These are phyloP conservation scores for Halichoerus grypus DNA, from an alignment of 2,113 vertebrate genomes.

Conservation along the genomic window DNA sequence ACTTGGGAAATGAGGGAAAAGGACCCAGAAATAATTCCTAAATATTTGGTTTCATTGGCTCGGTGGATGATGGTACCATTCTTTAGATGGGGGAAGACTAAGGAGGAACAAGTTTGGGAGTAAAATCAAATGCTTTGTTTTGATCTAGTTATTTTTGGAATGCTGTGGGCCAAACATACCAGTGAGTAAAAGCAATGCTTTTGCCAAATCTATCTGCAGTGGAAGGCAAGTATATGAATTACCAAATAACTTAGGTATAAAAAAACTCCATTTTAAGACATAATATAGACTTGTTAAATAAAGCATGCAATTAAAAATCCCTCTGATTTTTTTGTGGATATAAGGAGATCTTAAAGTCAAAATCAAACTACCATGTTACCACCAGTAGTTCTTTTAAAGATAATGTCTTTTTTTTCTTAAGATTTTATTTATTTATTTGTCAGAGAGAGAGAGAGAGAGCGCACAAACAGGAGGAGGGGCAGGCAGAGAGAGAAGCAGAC, in stretches of 20 bases:
- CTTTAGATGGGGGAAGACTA: neutral
- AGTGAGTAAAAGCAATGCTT: neutral
- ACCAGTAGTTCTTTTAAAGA: neutral
- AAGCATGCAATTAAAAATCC: neutral
- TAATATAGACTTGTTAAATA: slow-evolving; percentile 30
- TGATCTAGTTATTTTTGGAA: slow-evolving; percentile 45
- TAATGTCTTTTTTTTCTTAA: neutral
- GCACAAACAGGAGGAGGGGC: no score
- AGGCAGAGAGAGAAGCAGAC: no score
- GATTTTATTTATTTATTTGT: no score
- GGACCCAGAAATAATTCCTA: neutral
- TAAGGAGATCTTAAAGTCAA: neutral
- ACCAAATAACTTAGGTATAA: neutral
- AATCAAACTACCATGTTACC: neutral
- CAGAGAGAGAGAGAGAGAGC: no score
- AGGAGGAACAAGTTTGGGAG: neutral
- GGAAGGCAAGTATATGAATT: neutral
- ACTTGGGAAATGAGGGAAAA: neutral
- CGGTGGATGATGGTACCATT: neutral
- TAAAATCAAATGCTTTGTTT: slow-evolving; percentile 34
- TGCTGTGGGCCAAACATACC: neutral
- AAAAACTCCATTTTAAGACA: neutral
- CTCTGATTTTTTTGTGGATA: neutral
- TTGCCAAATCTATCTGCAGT: neutral
- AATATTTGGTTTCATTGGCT: neutral